Evolutionary conservation across 2,797 vertebrate species (phyloP).

Genomic region (Neosilurus hyrtlii): DNA sequence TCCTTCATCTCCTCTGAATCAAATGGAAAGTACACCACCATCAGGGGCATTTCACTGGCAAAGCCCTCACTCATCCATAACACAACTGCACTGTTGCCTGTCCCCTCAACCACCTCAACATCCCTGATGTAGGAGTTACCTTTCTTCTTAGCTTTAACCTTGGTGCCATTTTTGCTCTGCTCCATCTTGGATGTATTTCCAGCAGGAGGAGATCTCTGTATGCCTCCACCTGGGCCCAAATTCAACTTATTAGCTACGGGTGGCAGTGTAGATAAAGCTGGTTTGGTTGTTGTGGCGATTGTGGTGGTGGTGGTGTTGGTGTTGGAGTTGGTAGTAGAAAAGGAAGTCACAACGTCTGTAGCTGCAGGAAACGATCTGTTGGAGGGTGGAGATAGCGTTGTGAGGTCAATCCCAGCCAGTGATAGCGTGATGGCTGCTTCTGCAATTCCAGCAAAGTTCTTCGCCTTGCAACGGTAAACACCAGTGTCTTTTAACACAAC

Average conservation of each 20-base stretch:
- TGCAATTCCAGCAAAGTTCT: conserved; percentile 85
- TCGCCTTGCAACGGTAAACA: conserved; percentile 90
- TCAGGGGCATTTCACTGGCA: conserved; percentile 69
- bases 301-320: conserved; percentile 44
- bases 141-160: conserved; percentile 67
- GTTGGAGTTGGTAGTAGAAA: conserved; percentile 35
- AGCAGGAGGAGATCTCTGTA: conserved; percentile 51
- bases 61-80: conserved; percentile 78
- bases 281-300: conserved; percentile 33
- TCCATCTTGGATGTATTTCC: conserved; percentile 59
- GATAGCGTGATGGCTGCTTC: conserved; percentile 83
- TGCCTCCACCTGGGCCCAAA: conserved; percentile 37
- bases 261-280: conserved; percentile 29
- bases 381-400: conserved; percentile 64
- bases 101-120: conserved; percentile 81
- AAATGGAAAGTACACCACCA: conserved; percentile 86
- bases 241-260: conserved; percentile 43
- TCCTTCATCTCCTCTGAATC: conserved; percentile 80
- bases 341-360: conserved; percentile 45
- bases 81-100: conserved; percentile 81
- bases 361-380: conserved; percentile 47
- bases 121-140: conserved; percentile 68
- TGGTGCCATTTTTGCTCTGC: conserved; percentile 48
- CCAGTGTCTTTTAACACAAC: conserved; percentile 86
- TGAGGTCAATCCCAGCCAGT: conserved; percentile 75